Conservation (phyloP, 2,797 vertebrate species). For the Hemibagrus guttatus region DNA sequence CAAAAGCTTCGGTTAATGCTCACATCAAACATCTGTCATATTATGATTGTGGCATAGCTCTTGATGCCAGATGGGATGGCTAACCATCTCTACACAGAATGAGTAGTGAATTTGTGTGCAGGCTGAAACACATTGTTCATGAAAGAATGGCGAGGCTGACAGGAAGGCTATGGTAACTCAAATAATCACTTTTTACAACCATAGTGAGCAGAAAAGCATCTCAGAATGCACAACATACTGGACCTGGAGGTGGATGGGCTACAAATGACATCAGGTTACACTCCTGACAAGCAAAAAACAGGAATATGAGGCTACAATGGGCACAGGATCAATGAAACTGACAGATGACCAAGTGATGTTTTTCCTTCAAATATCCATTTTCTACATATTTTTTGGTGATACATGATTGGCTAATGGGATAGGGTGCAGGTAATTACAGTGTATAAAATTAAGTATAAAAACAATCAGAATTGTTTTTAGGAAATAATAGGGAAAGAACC, state of each 20-base stretch:
- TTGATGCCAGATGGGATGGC: background rate
- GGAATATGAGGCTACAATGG: background rate
- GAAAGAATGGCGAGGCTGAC: background rate
- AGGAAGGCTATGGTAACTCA: background rate
- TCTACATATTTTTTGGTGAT: background rate
- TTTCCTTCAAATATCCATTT: background rate
- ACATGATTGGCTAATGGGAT: background rate
- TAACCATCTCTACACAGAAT: background rate
- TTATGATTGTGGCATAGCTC: background rate
- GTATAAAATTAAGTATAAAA: too few species aligned
- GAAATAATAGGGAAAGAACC: too few species aligned
- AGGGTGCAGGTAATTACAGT: background rate
- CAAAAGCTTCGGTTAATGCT: background rate
- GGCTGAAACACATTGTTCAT: background rate
- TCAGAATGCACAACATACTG: background rate
- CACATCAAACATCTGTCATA: background rate
- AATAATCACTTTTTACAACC: constrained; percentile 5
- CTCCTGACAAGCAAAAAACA: background rate
- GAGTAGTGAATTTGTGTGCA: background rate
- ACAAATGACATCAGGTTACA: background rate
- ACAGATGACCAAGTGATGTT: background rate
- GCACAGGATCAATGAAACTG: background rate
- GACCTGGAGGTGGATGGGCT: background rate
- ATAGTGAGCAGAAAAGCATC: background rate
- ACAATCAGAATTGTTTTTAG: too few species aligned